Conservation (phyloP, 2,113 vertebrate genomes). For the Anoura caudifer region DNA sequence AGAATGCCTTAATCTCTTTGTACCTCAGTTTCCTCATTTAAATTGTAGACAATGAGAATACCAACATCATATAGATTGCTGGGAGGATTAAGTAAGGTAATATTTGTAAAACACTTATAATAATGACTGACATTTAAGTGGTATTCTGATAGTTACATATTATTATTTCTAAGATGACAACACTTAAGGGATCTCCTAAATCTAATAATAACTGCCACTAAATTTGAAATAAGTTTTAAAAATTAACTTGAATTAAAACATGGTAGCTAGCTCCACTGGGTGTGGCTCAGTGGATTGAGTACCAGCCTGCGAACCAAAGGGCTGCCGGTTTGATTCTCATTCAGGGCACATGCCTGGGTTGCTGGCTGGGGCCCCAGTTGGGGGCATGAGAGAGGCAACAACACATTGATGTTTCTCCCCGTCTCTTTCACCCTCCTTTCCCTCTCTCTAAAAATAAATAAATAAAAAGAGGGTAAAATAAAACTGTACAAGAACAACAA, state of each 20-base stretch:
- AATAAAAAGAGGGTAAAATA: too few species aligned
- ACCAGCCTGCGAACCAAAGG: too few species aligned
- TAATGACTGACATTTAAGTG: not conserved
- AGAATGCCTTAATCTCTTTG: not conserved
- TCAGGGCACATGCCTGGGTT: too few species aligned
- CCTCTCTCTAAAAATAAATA: too few species aligned
- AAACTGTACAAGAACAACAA: too few species aligned
- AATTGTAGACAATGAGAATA: not conserved
- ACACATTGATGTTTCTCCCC: too few species aligned
- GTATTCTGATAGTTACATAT: not conserved
- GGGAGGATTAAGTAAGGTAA: not conserved
- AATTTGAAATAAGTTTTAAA: not conserved
- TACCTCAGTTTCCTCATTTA: not conserved
- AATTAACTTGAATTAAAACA: constrained; percentile 7
- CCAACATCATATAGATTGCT: not conserved
- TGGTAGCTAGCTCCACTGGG: too few species aligned
- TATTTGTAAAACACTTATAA: not conserved
- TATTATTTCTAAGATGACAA: not conserved
- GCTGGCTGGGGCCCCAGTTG: too few species aligned
- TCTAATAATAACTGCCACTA: not conserved
- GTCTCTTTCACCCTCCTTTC: too few species aligned
- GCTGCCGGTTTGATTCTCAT: too few species aligned
- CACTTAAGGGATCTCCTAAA: not conserved
- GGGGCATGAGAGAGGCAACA: too few species aligned
- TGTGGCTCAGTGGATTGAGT: too few species aligned